phyloP scores from a whole-genome alignment of 2,888 invertebrate species.

The Dynastes hyllus region DNA sequence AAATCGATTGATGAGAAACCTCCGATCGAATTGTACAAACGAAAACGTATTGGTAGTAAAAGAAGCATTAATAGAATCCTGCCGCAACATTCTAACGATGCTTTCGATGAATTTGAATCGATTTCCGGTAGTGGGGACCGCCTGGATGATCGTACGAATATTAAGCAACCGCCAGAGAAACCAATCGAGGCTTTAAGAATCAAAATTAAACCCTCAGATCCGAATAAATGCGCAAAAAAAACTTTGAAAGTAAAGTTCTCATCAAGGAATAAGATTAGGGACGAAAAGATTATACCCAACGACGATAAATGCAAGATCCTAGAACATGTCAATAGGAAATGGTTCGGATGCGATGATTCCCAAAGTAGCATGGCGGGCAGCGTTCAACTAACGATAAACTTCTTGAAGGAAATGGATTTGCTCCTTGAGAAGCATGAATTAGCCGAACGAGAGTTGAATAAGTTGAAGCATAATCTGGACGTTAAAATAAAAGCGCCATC shows the following conservation, averaged over 20 bases:
- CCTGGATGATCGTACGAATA: background rate
- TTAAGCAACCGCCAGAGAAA: background rate
- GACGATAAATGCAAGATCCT: background rate
- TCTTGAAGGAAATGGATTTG: conserved; percentile 48
- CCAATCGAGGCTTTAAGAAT: background rate
- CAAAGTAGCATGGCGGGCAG: conserved; percentile 49
- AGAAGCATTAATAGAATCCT: background rate
- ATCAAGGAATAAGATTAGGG: background rate
- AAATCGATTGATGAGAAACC: conserved; percentile 19
- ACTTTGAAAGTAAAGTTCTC: conserved; percentile 2
- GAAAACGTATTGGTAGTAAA: background rate
- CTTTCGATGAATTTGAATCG: background rate
- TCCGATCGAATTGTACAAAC: background rate
- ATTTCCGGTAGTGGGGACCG: background rate
- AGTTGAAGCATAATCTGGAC: conserved; percentile 33
- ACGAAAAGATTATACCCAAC: background rate
- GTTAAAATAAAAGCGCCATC: conserved; percentile 38
- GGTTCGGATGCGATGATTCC: background rate
- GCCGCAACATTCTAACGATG: background rate
- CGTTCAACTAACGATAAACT: conserved; percentile 42
- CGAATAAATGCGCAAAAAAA: background rate
- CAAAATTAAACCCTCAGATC: conserved; percentile 12
- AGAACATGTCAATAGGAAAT: background rate
- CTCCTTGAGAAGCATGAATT: conserved; percentile 31
- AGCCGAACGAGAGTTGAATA: conserved; percentile 32